Base-by-base conservation (phyloP, 2,113 vertebrate genomes). In the Podilymbus podiceps region DNA sequence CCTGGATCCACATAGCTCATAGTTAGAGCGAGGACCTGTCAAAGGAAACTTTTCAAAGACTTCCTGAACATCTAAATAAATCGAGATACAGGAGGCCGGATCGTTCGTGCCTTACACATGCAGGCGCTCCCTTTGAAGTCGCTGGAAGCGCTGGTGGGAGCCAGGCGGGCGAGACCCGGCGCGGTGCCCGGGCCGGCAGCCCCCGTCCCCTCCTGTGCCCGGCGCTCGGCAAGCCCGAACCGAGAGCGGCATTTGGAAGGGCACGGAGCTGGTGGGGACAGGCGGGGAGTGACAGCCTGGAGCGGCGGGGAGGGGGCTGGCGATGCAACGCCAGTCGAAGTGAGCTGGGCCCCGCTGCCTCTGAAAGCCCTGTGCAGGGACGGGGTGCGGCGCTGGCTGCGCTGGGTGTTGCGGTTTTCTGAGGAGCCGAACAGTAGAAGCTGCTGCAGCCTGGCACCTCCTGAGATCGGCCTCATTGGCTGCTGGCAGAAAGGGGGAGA, bases 41-140 rank as follows among this genome's bases (percentile, higher is more conserved):
- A 73, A 20, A 42, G 42, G 62, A 27, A 88, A 12, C 73, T 59
- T 84, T 90, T 73, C 72, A 88, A 79, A 94, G 93, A 44, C 68
- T 89, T 96, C 95, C 95, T 84, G 88, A 62, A 83, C 35, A 38
- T 93, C 78, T 21, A 74, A 89, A 96, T 92, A 68, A 93, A 92
- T 76, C 5, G 75, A 15, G 2, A 3, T 44, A 33, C 38, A 15
- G 88, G 79, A 60, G 88, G 53, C 47, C 6, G 6, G 79, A 5
- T 31, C 3, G 2, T 7, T 75, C 35, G 6, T 42, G 74, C 89
- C 73, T 16, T 5, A 7, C 23, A 31, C 11, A 3, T 8, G 27
- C 30, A 4, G 25, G 58, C 12, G 16, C 50, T 71, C 17, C 88
- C 64, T 93, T 83, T 55, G 83, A 93, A 88, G 77, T n/a, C 35